A percentile compares a stretch with the other conserved stretches of the same genome.
phyloP scores from a whole-genome alignment of 1,140 invertebrate species.

The Aphelenchoides fujianensis region DNA sequence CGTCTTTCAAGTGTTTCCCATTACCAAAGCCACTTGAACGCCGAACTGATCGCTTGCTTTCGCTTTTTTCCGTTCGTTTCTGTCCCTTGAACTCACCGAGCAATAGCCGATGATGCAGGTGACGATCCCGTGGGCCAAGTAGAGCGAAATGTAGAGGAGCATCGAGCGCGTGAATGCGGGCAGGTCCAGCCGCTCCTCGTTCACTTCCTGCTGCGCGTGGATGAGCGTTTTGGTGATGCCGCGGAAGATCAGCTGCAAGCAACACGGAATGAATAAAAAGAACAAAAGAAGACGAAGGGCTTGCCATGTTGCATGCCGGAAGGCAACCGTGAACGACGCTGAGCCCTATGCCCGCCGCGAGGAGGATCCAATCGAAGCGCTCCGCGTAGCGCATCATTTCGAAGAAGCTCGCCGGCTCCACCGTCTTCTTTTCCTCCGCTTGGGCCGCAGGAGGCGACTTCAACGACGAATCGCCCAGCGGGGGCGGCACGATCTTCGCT shows the following conservation, averaged over 20 bases:
- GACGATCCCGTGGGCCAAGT: background rate
- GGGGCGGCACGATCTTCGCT: no score
- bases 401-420: background rate
- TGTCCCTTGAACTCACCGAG: slow-evolving; percentile 3
- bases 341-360: background rate
- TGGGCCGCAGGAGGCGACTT: no score
- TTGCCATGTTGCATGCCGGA: background rate
- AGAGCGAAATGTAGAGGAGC: background rate
- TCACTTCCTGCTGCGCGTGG: background rate
- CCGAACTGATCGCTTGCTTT: no score
- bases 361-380: background rate
- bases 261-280: no score
- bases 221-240: background rate
- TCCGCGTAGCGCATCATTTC: slow-evolving; percentile 3
- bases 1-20: no score
- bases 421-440: no score
- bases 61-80: no score
- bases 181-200: background rate
- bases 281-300: no score
- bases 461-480: no score
- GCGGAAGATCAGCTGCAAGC: slow-evolving; percentile 18
- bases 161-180: background rate
- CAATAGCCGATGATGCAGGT: background rate
- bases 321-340: background rate
- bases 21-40: no score